Base-by-base conservation (phyloP, 2,888 invertebrate species). In the Lepeophtheirus nordmannii region DNA sequence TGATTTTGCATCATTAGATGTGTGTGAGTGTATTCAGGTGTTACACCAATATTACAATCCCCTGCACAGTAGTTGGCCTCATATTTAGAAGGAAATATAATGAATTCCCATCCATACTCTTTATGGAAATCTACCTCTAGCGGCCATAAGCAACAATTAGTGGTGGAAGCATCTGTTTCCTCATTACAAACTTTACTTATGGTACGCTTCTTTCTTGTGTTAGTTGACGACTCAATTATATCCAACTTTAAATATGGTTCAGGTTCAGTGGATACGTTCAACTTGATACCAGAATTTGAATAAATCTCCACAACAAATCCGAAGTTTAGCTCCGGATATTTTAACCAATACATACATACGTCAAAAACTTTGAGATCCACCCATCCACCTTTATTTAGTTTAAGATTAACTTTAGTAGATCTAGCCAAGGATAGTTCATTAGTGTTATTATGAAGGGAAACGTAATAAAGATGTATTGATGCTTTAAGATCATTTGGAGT, bases 11-110 rank as follows among this genome's bases (percentile, higher is more conserved):
- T 30, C 68, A 87, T 84, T 72, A 93, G 79, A 76, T 92, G 89
- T 10, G 91, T 90, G 75, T 92, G 89, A 0, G 89, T 85, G 74
- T 87, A 86, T 73, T 85, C 85, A 73, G 88, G 89, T 74, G 89
- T 89, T 63, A 89, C 85, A 77, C 85, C 60, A 23, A 59, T 85
- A 0, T 87, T 86, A 76, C 96, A 97, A 72, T 93, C 90, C 9
- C 96, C 94, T 65, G 89, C 85, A 78, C 97, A 97, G 78, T 92
- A 93, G 78, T 91, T 90, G 11, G 96, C 94, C 73, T 89, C 87
- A 78, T 94, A 96, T 71, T 84, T 82, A 72, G 89, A 89, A 0
- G 96, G 96, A 0, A 93, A 92, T 68, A 96, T 90, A 72, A 97
- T 89, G 85, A 92, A 96, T 74, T 93, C 89, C 92, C 94, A 94